phyloP scores from a whole-genome alignment of 1,140 invertebrate genomes.

The Drosophila melanogaster region Release_6_plus_ISO1_MT NT_033779.5:1916001-1916500 shows the following conservation, averaged over 20 bases:
- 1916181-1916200: slow-evolving; percentile 58
- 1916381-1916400: slow-evolving; percentile 40
- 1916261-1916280: slow-evolving; percentile 28
- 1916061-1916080: not conserved
- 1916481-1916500: slow-evolving; percentile 44
- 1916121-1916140: slow-evolving; percentile 27
- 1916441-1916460: slow-evolving; percentile 64
- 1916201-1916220: slow-evolving; percentile 21
- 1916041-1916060: slow-evolving; percentile 17
- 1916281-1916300: slow-evolving; percentile 41
- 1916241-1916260: slow-evolving; percentile 28
- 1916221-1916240: slow-evolving; percentile 17
- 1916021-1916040: slow-evolving; percentile 7
- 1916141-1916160: slow-evolving; percentile 55
- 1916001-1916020: slow-evolving; percentile 22
- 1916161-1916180: slow-evolving; percentile 45
- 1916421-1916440: slow-evolving; percentile 34
- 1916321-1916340: slow-evolving; percentile 21
- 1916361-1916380: slow-evolving; percentile 57
- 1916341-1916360: slow-evolving; percentile 32
- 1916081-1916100: slow-evolving; percentile 47
- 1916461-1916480: slow-evolving; percentile 63
- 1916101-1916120: slow-evolving; percentile 54
- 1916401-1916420: slow-evolving; percentile 17
- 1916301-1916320: slow-evolving; percentile 42